Conservation (phyloP, 2,113 vertebrate species). For the Thermophis baileyi region DNA sequence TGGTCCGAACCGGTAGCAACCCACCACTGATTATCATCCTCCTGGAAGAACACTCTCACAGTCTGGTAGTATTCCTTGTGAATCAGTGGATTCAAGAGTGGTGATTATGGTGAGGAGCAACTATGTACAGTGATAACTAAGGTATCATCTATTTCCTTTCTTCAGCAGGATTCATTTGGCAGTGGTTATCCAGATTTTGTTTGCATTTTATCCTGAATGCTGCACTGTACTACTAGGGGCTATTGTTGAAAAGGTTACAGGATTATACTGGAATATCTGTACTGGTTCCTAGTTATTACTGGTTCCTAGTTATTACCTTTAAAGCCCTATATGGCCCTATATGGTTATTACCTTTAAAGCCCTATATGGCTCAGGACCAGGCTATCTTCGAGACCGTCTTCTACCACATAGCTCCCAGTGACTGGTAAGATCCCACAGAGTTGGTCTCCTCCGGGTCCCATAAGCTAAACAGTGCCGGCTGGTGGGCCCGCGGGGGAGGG, state of each 20-base stretch:
- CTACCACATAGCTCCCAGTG: no score
- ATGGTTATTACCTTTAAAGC: no score
- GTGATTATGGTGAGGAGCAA: neutral
- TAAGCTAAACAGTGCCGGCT: no score
- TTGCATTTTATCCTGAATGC: neutral
- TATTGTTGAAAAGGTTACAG: neutral
- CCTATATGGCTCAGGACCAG: no score
- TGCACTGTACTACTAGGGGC: neutral
- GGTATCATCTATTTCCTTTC: neutral
- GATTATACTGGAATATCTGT: neutral
- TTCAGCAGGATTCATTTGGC: neutral
- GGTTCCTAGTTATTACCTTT: no score
- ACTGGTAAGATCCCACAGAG: no score
- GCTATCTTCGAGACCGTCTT: no score
- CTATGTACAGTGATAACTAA: neutral
- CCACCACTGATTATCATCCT: neutral
- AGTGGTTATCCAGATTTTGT: neutral
- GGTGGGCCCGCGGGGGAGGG: no score
- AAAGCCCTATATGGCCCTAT: no score
- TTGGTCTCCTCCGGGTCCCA: no score
- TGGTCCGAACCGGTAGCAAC: no score
- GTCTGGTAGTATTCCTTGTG: neutral
- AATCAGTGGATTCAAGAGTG: neutral
- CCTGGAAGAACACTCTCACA: neutral
- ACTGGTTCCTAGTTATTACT: neutral